Base-by-base conservation (phyloP, 2,113 vertebrate genomes). In the Crotalus tigris region DNA sequence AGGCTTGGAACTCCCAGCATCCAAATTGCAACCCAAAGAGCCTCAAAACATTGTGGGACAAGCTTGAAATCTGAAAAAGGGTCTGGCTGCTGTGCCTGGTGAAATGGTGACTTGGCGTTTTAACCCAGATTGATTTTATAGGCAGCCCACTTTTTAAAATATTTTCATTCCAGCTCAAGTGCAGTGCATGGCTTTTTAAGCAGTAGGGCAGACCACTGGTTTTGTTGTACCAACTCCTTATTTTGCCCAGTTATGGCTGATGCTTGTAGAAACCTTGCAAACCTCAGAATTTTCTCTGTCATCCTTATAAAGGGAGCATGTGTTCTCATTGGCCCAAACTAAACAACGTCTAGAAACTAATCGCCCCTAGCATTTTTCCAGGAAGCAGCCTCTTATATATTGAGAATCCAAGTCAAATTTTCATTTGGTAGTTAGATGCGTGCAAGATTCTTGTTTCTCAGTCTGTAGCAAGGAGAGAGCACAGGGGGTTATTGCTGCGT, bases 1-100 rank as follows among this genome's bases (percentile, higher is more conserved):
- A 19, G 98, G 98, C 33, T 98, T 99, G 94, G 99, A 99, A 97
- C 96, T 99, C 9, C 99, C 99, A 8, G 97, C 97, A 15, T 95
- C 97, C 5, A 97, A 96, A 90, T 94, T 97, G n/a, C 96, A 98
- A 89, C 96, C 97, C 61, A 95, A 95, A 29, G 96, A 97, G 92
- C 96, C 97, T 88, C 95, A 97, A 93, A 94, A 95, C 88, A n/a
- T 8, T 81, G 91, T 95, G 0, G 95, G 96, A 93, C 97, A 97
- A 97, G 94, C 94, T 85, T 92, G 19, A 92, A 95, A 54, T 91
- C 85, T 49, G 39, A 81, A 93, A 49, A 51, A 51, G 90, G 92
- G 89, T 11, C 17, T 21, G 93, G 17, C 17, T 93, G 23, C 92
- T 91, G 26, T 89, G 96, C 93, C 90, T 58, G 90, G 0, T 94